These are phyloP conservation scores for Tetanocera ferruginea DNA, from an alignment of 2,888 invertebrate genomes.

Conservation along the genomic window DNA sequence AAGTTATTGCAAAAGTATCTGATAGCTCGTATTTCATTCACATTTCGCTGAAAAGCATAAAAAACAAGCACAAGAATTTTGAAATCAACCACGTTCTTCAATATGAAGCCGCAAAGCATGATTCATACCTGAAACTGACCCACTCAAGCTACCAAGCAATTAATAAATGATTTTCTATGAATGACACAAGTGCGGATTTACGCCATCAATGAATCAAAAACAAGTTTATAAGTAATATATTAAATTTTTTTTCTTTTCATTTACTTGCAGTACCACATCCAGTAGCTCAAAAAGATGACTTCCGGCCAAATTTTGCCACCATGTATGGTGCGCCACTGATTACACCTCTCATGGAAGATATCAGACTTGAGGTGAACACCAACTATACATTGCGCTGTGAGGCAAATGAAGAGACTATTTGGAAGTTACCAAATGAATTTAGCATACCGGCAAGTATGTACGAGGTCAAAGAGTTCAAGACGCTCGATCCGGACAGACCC, in stretches of 20 bases:
- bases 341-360: conserved; percentile 62
- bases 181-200: background rate
- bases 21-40: no score
- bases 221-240: background rate
- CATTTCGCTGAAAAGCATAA: no score
- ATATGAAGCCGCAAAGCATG: no score
- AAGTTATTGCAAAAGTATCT: no score
- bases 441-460: background rate
- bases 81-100: no score
- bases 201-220: conserved; percentile 1
- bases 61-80: no score
- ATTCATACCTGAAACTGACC: background rate
- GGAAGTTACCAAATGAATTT: conserved; percentile 57
- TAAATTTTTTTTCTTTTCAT: background rate
- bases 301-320: conserved; percentile 58
- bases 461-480: conserved; percentile 45
- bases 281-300: conserved; percentile 50
- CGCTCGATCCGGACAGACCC: conserved; percentile 54
- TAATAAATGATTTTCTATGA: background rate
- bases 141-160: background rate
- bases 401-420: conserved; percentile 67
- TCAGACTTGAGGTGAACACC: conserved; percentile 61
- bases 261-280: conserved; percentile 60
- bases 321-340: conserved; percentile 65
- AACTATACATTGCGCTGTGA: conserved; percentile 70